Percentiles rank a stretch among this genome's conserved stretches.
These are phyloP conservation scores for Spermophilus dauricus DNA, from an alignment of 2,113 vertebrate genomes.

Conservation along the genomic window DNA sequence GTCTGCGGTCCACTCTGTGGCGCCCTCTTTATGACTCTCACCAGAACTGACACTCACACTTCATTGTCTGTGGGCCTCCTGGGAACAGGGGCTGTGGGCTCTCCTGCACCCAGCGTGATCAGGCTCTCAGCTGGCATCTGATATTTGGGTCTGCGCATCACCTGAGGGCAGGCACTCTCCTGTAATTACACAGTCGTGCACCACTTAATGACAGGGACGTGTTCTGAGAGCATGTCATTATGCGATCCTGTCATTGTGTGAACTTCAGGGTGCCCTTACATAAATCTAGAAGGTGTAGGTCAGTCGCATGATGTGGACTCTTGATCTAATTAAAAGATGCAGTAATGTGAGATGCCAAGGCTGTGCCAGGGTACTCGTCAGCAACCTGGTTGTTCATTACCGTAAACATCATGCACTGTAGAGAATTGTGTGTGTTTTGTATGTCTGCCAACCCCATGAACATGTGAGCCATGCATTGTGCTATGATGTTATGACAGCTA, in stretches of 20 bases:
- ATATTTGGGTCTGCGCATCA: neutral
- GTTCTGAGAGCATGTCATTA: neutral
- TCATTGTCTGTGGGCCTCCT: neutral
- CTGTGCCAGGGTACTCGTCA: neutral
- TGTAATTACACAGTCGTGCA: neutral
- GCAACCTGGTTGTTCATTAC: neutral
- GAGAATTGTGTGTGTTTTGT: neutral
- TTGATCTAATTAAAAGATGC: neutral
- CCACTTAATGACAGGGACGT: neutral
- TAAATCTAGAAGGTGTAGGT: neutral
- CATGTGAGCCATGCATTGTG: too few relatives aligned
- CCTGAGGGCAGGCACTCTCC: neutral
- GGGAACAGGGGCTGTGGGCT: neutral
- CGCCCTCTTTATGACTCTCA: neutral
- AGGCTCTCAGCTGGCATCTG: too few relatives aligned
- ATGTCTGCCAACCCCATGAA: neutral
- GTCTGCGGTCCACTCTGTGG: neutral
- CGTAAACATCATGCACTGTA: neutral
- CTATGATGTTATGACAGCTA: too few relatives aligned
- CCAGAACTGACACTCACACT: neutral
- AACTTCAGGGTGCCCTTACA: neutral
- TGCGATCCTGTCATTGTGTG: too few relatives aligned
- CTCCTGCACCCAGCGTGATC: neutral
- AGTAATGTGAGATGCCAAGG: neutral
- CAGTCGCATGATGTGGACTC: neutral